A percentile compares a stretch with the other conserved stretches of the same genome.
Evolutionary conservation across 2,888 invertebrate species (phyloP).

Genomic region (Hemithea aestivaria): DNA sequence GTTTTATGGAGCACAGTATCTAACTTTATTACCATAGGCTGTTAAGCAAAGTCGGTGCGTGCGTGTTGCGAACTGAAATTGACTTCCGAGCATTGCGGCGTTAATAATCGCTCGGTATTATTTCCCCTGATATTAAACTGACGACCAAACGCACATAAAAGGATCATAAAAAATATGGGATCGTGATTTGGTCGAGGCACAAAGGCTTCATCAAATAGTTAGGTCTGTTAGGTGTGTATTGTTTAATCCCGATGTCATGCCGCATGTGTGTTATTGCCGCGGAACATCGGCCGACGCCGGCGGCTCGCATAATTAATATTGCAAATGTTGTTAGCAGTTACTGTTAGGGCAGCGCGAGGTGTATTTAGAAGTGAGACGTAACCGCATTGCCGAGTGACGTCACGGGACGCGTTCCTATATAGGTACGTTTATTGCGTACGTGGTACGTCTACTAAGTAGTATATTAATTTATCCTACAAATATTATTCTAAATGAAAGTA

Average conservation of each 20-base stretch:
- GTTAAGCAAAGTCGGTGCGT: no score
- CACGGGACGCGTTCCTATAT: slow-evolving; percentile 5
- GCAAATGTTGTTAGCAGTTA: slow-evolving; percentile 74
- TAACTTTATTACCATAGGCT: no score
- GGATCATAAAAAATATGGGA: slow-evolving; percentile 12
- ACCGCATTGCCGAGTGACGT: slow-evolving; percentile 20
- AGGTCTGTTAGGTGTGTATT: slow-evolving; percentile 53
- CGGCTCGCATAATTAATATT: slow-evolving; percentile 69
- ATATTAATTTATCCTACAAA: background rate
- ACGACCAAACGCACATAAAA: slow-evolving; percentile 15
- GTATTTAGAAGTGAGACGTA: slow-evolving; percentile 31
- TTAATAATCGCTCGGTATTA: slow-evolving; percentile 1
- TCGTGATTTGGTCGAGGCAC: slow-evolving; percentile 31
- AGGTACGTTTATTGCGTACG: background rate
- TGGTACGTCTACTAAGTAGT: background rate
- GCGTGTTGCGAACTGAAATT: background rate
- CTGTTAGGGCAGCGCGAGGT: slow-evolving; percentile 48
- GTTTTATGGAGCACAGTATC: no score
- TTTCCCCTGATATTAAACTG: slow-evolving; percentile 5
- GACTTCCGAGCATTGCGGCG: slow-evolving; percentile 1
- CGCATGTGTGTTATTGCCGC: slow-evolving; percentile 60
- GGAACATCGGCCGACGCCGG: slow-evolving; percentile 49
- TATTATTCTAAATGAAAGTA: no score
- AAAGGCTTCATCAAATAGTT: slow-evolving; percentile 57
- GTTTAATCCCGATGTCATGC: slow-evolving; percentile 57